These are phyloP conservation scores for Anthonomus grandis DNA, from an alignment of 1,140 invertebrate genomes.

Conservation along the genomic window DNA sequence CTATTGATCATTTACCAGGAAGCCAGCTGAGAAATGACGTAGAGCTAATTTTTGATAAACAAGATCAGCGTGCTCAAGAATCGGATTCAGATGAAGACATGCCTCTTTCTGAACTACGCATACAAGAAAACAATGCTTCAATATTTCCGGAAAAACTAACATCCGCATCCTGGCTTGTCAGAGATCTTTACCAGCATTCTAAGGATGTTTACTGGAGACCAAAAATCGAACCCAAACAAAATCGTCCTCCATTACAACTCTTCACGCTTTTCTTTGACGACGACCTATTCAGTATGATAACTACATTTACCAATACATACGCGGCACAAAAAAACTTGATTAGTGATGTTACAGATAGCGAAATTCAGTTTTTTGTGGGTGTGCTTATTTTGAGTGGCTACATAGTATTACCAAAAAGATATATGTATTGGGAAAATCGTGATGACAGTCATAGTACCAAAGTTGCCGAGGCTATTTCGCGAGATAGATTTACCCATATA, in stretches of 20 bases:
- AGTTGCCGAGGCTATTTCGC: background rate
- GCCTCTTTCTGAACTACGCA: no score
- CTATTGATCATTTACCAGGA: no score
- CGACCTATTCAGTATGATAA: background rate
- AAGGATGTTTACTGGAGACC: no score
- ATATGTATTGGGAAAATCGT: background rate
- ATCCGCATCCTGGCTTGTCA: no score
- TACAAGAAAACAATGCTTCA: no score
- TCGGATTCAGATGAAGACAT: no score
- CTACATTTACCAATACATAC: background rate
- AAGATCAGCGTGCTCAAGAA: no score
- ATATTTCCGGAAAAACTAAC: no score
- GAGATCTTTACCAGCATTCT: no score
- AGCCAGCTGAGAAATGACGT: no score
- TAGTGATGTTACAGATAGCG: background rate
- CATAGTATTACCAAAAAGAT: background rate
- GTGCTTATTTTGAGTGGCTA: background rate
- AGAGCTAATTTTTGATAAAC: no score
- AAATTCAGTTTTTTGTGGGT: background rate
- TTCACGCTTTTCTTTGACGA: background rate
- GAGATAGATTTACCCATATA: slow-evolving; percentile 1
- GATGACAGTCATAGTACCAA: background rate
- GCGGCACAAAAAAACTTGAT: background rate
- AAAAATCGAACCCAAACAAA: no score
- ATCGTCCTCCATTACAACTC: background rate